Evolutionary conservation across 2,888 invertebrate species (phyloP).

Genomic region (Autographa pulchrina): DNA sequence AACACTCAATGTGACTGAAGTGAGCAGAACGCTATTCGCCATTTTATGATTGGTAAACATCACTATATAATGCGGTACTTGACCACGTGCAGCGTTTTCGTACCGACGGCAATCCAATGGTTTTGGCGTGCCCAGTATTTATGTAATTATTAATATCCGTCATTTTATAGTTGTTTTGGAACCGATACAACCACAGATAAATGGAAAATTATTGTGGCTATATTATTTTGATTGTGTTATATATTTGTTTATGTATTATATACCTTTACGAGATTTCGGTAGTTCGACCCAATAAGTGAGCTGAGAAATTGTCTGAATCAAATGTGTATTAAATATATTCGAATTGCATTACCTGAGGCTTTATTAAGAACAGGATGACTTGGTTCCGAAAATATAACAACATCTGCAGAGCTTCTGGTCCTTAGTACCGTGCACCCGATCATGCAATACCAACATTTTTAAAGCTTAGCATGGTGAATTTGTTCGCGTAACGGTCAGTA

Average conservation of each 20-base stretch:
- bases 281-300: no score
- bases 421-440: not conserved
- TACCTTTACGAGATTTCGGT: not conserved
- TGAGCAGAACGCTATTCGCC: constrained; percentile 39
- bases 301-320: no score
- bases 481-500: constrained; percentile 32
- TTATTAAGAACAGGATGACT: no score
- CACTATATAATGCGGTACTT: constrained; percentile 18
- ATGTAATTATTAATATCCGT: not conserved
- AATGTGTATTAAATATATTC: no score
- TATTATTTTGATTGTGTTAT: no score
- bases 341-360: no score
- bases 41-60: constrained; percentile 62
- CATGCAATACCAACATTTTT: not conserved
- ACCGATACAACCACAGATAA: not conserved
- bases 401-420: not conserved
- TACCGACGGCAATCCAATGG: not conserved
- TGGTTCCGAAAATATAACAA: not conserved
- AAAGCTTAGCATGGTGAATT: constrained; percentile 2
- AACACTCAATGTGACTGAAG: constrained; percentile 46
- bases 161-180: constrained; percentile 2
- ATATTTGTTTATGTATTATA: not conserved
- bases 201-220: not conserved
- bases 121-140: constrained; percentile 3
- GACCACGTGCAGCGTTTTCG: not conserved